phyloP scores from a whole-genome alignment of 1,140 invertebrate genomes.

The Apolygus lucorum region DNA sequence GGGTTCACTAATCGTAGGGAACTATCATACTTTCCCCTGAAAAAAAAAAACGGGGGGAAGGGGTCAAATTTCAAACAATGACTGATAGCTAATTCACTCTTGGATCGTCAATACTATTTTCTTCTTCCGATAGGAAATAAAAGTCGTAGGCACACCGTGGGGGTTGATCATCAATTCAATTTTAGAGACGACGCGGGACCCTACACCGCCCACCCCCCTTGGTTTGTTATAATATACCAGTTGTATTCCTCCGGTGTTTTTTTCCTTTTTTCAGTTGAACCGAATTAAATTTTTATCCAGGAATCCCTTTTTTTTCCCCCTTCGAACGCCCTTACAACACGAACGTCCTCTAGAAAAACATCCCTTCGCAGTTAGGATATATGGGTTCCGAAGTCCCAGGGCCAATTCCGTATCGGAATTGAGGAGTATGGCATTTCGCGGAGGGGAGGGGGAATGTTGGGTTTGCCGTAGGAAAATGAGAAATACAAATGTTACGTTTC shows the following conservation, averaged over 20 bases:
- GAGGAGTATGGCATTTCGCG: too few species aligned
- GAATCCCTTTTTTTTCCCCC: neutral
- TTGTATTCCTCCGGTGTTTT: neutral
- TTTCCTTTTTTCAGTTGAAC: neutral
- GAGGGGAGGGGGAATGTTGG: too few species aligned
- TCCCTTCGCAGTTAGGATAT: neutral
- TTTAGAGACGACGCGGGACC: neutral
- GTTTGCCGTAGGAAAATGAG: too few species aligned
- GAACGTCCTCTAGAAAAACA: too few species aligned
- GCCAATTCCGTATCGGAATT: neutral
- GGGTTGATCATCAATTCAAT: neutral
- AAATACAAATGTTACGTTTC: too few species aligned
- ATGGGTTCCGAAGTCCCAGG: neutral
- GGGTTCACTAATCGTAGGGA: too few species aligned
- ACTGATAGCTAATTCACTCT: too few species aligned
- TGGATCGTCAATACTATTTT: too few species aligned
- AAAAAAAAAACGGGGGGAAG: too few species aligned
- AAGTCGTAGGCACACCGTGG: neutral
- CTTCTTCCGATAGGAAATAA: neutral
- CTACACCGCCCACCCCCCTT: neutral
- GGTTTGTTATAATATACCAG: neutral
- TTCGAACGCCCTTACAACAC: neutral
- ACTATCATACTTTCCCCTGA: too few species aligned
- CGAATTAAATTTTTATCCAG: neutral
- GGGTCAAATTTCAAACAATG: too few species aligned